These are phyloP conservation scores for Chesias legatella DNA, from an alignment of 2,888 invertebrate genomes.

Conservation along the genomic window DNA sequence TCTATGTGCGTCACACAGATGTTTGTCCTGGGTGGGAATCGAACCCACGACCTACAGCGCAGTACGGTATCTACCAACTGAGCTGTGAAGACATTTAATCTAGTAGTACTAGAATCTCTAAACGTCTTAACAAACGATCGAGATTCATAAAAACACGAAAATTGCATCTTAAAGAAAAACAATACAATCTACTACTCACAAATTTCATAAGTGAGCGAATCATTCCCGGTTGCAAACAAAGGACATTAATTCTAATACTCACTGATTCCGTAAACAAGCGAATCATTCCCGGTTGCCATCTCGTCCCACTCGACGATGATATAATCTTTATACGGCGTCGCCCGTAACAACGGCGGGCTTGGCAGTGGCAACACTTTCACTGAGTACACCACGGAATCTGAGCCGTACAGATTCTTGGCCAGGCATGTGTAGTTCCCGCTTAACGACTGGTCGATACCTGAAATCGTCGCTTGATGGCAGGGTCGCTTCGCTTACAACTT, in stretches of 20 bases:
- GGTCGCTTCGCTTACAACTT: too few species aligned
- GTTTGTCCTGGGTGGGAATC: too few species aligned
- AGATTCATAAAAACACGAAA: too few species aligned
- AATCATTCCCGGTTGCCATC: conserved; percentile 54
- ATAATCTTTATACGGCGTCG: conserved; percentile 71
- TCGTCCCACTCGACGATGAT: conserved; percentile 85
- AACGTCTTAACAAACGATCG: too few species aligned
- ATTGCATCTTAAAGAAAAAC: too few species aligned
- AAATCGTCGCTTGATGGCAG: conserved; percentile 17
- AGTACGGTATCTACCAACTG: too few species aligned
- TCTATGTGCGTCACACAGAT: too few species aligned
- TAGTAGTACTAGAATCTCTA: too few species aligned
- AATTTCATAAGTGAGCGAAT: conserved; percentile 52
- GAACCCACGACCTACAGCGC: too few species aligned
- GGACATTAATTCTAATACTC: conserved; percentile 37
- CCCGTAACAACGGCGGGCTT: conserved; percentile 83
- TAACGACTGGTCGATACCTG: conserved; percentile 85
- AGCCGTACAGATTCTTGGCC: conserved; percentile 90
- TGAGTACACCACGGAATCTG: conserved; percentile 89
- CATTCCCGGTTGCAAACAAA: conserved; percentile 48
- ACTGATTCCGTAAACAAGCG: conserved; percentile 59
- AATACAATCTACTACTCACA: conserved; percentile 59
- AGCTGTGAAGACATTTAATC: too few species aligned
- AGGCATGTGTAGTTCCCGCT: conserved; percentile 90
- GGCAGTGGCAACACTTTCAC: conserved; percentile 89